These are phyloP conservation scores for Panthera uncia DNA, from an alignment of 2,113 vertebrate genomes.

Conservation along the genomic window DNA sequence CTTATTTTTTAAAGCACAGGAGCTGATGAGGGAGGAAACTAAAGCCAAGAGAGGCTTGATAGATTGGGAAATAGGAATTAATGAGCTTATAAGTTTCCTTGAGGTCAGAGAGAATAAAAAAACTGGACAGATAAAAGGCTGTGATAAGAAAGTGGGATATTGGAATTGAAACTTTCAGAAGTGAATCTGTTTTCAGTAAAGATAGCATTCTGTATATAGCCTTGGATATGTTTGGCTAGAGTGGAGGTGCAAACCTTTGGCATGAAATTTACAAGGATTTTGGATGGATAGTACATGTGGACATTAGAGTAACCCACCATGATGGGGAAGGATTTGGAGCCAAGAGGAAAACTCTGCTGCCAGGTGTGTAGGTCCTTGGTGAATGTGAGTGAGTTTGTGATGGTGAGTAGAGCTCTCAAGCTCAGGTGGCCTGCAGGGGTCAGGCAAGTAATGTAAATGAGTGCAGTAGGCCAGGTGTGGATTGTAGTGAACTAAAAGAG, in stretches of 20 bases:
- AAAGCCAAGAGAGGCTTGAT: neutral
- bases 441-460: neutral
- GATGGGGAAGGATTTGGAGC: slow-evolving; percentile 10
- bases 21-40: neutral
- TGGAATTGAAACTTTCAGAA: neutral
- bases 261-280: neutral
- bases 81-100: neutral
- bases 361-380: neutral
- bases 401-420: neutral
- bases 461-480: neutral
- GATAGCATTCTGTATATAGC: neutral
- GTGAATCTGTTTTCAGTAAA: neutral
- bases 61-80: neutral
- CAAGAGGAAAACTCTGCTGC: neutral
- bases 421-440: neutral
- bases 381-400: neutral
- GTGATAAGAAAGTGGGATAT: neutral
- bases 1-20: neutral
- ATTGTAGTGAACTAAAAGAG: neutral
- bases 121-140: neutral
- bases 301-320: neutral
- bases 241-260: neutral
- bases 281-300: neutral
- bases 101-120: neutral
- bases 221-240: slow-evolving; percentile 16